Evolutionary conservation across 64 coral and sea anemone genomes (phyloP).

Genomic region (Stichodactyla helianthus): DNA sequence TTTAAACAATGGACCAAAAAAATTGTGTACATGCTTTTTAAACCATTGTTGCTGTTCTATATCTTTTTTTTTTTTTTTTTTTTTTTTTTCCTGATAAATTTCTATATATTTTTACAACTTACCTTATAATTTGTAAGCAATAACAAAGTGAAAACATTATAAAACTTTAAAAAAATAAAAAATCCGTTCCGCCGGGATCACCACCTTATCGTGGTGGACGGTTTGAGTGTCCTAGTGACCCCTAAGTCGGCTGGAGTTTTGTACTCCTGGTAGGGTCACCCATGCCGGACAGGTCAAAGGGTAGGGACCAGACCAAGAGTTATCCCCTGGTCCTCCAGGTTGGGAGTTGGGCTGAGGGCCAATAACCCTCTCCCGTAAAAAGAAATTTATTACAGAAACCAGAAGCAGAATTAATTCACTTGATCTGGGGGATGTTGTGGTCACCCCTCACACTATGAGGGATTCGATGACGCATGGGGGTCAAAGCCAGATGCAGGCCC

Average conservation of each 20-base stretch:
- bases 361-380: slow-evolving; percentile 5
- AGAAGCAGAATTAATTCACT: slow-evolving; percentile 9
- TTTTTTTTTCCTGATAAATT: too few relatives aligned
- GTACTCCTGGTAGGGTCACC: background rate
- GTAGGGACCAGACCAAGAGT: slow-evolving; percentile 18
- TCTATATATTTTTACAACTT: too few relatives aligned
- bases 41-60: too few relatives aligned
- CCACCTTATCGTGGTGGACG: slow-evolving; percentile 17
- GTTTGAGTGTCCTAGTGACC: slow-evolving; percentile 19
- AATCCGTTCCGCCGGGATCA: background rate
- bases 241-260: background rate
- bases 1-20: too few relatives aligned
- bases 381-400: slow-evolving; percentile 12
- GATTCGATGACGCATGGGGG: slow-evolving; percentile 36
- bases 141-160: too few relatives aligned
- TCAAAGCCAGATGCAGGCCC: slow-evolving; percentile 46
- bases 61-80: too few relatives aligned
- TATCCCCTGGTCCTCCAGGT: slow-evolving; percentile 19
- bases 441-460: background rate
- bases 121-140: too few relatives aligned
- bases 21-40: too few relatives aligned
- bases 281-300: slow-evolving; percentile 5
- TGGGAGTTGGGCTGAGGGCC: slow-evolving; percentile 21
- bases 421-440: slow-evolving; percentile 28
- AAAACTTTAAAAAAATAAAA: too few relatives aligned